Conservation (phyloP, 2,797 vertebrate species). For the Spinus pinus region DNA sequence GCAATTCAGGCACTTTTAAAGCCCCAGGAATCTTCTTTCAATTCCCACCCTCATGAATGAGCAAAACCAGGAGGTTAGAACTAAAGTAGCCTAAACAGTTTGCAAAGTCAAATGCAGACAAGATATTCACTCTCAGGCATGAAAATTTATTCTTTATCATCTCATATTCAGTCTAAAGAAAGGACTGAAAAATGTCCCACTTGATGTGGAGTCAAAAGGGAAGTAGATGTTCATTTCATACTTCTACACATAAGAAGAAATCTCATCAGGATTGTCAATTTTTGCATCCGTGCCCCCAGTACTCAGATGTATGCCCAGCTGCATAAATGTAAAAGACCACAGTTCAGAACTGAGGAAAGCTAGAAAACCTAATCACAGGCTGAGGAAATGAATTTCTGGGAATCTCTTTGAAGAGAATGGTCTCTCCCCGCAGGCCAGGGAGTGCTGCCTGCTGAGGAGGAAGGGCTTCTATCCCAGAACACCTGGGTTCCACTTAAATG, state of each 20-base stretch:
- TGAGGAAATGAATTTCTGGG: constrained; percentile 53
- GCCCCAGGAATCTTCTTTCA: rapidly evolving
- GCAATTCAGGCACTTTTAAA: not conserved
- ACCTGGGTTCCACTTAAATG: constrained; percentile 34
- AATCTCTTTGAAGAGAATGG: constrained; percentile 42
- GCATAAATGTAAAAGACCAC: not conserved
- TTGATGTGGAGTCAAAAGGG: not conserved
- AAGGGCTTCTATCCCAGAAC: constrained; percentile 26
- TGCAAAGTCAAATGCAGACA: not conserved
- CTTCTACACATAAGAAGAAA: not conserved
- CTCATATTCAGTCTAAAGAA: not conserved
- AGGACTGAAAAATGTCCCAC: not conserved
- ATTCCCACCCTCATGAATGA: not conserved
- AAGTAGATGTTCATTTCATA: not conserved
- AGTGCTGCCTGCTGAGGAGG: not conserved
- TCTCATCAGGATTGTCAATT: not conserved
- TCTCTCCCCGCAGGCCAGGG: not conserved
- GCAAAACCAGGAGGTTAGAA: not conserved
- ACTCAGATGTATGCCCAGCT: not conserved
- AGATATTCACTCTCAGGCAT: not conserved
- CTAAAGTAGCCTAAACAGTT: not conserved
- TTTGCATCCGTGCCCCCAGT: not conserved
- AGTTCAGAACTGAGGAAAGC: not conserved
- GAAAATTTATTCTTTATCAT: not conserved
- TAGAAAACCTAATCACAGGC: not conserved